Evolutionary conservation across 2,113 vertebrate species (phyloP).

Genomic region (Gnathonemus longibarbis): DNA sequence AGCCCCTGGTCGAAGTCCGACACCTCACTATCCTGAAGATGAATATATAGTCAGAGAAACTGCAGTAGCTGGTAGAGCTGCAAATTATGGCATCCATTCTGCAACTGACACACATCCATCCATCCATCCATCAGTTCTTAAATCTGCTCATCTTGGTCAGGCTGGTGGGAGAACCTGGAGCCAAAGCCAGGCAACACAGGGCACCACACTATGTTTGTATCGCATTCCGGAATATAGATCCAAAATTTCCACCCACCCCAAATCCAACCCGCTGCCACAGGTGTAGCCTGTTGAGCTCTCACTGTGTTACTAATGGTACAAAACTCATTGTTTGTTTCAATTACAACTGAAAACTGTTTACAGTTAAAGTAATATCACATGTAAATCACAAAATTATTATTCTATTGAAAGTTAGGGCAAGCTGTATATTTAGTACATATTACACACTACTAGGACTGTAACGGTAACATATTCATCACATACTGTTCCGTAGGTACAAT

Average conservation of each 20-base stretch:
- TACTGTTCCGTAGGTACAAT: not conserved
- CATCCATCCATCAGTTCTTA: not conserved
- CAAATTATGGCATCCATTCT: not conserved
- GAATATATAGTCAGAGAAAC: not conserved
- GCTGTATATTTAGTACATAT: not conserved
- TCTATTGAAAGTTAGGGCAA: not conserved
- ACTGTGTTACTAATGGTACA: not conserved
- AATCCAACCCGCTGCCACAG: not conserved
- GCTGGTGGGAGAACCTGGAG: not conserved
- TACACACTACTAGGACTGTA: not conserved
- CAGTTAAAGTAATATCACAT: not conserved
- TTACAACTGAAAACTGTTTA: no score
- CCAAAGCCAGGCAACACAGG: not conserved
- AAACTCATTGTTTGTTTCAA: no score
- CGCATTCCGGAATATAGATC: not conserved
- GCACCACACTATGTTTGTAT: not conserved
- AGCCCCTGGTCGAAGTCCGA: slow-evolving; percentile 50
- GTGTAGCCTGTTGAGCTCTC: not conserved
- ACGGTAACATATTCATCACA: not conserved
- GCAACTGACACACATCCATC: not conserved
- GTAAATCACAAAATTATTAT: not conserved
- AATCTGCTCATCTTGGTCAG: not conserved
- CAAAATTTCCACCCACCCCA: not conserved
- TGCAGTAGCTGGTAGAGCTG: not conserved
- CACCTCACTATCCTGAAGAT: slow-evolving; percentile 49